Evolutionary conservation across 1,140 invertebrate genomes (phyloP), one percentile per base, ranked within the genome.

Genomic region (Drosophila lowei): DNA sequence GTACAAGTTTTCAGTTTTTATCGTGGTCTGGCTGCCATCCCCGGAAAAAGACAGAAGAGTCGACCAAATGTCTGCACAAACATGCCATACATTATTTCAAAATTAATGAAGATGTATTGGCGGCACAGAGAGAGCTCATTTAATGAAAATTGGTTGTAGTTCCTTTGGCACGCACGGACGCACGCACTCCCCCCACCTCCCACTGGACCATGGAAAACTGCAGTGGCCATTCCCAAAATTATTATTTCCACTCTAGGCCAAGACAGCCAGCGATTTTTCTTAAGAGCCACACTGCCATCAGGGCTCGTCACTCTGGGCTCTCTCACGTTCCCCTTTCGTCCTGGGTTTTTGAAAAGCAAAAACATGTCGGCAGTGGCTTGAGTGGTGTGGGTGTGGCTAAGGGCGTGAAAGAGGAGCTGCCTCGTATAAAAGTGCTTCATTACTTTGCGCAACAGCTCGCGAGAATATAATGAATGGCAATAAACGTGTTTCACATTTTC

Each of bases 391-490:
- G 54, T 61, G 5, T 25, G 23, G 23, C 2, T 5, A 5, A 47
- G 47, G 25, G 53, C 56, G 59, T 64, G 58, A 83, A 83, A 79
- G 79, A 64, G 66, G 77, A 71, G 55, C 81, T 52, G 81, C 60
- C 48, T 49, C 49, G 61, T 64, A 62, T 56, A 66, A 79, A 88
- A 88, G 84, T 77, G 84, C 84, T 88, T 88, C 83, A 88, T 88
- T 88, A 88, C 83, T 88, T 86, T 88, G 83, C 84, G 84, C 84
- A 88, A 72, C 83, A 88, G 83, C 83, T 88, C 83, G 83, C 83
- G 79, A 83, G 84, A 88, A 88, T 89, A 88, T 88, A 88, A 88
- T 88, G 83, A 88, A 88, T 88, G 84, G 83, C 83, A 83, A 88
- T 88, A 88, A 88, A 88, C 83, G 83, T 89, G 83, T 88, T 88